Evolutionary conservation across 1,140 invertebrate genomes (phyloP).

Genomic region (Papilio dardanus): DNA sequence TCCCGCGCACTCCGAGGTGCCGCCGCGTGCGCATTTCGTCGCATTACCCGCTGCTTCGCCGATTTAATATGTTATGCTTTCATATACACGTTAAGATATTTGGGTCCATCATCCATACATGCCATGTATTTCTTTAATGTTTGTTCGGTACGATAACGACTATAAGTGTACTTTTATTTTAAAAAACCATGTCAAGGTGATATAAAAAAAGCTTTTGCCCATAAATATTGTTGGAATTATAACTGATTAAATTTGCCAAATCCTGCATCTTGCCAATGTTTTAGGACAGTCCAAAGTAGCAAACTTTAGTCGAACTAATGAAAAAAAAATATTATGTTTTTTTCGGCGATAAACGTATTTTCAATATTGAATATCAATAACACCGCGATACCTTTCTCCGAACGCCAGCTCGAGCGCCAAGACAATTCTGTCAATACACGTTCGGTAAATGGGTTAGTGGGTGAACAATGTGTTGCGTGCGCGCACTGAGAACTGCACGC

Average conservation of each 20-base stretch:
- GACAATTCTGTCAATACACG: slow-evolving; percentile 75
- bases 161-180: slow-evolving; percentile 4
- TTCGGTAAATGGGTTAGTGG: slow-evolving; percentile 76
- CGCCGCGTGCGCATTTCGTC: slow-evolving; percentile 76
- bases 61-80: slow-evolving; percentile 27
- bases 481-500: slow-evolving; percentile 52
- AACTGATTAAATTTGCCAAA: too few species aligned
- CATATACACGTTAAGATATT: slow-evolving; percentile 17
- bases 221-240: too few species aligned
- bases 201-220: too few species aligned
- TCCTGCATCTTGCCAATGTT: background rate
- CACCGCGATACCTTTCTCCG: slow-evolving; percentile 53
- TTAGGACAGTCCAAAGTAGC: background rate
- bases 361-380: background rate
- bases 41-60: slow-evolving; percentile 56
- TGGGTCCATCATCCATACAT: too few species aligned
- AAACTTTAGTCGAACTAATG: background rate
- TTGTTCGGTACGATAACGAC: background rate
- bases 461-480: slow-evolving; percentile 51
- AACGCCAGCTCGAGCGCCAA: slow-evolving; percentile 65
- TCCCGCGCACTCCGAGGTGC: slow-evolving; percentile 78
- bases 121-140: background rate
- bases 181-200: background rate
- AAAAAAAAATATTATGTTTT: background rate
- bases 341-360: background rate